Base-by-base conservation (phyloP, 1,140 invertebrate genomes). In the Bilobella aurantiaca region DNA sequence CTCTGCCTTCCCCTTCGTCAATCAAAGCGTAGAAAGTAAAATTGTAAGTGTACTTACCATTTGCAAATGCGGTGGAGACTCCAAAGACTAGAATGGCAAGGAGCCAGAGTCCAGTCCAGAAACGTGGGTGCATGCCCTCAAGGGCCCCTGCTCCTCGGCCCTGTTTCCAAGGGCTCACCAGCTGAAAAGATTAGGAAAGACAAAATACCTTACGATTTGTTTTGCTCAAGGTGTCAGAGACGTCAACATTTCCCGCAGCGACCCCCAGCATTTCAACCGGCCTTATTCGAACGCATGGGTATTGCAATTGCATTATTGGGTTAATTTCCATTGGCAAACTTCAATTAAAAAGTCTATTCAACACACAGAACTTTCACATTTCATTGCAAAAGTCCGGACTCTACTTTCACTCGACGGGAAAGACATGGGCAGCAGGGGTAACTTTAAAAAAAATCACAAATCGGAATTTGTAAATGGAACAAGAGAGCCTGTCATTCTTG, bases 61-160 rank as follows among this genome's bases (percentile, higher is more conserved):
- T 47, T 61, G 69, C 69, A 34, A 63, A 64, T 28, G 70, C 66
- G 16, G 63, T 62, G 63, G 70, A 60, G 61, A 72, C 70, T 28
- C 62, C 70, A 67, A 69, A 69, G 63, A 72, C 62, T 53, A 72
- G 65, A 37, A 69, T 72, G 70, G 70, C 70, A 32, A 72, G 64
- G 61, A 72, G 70, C 70, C 70, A 72, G 37, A 69, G 62, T 67
- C 56, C 62, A 57, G 66, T 30, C 65, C 67, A 72, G 65, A 69
- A 60, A 62, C 67, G 32, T 28, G 70, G 70, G 69, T 67, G 66
- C 70, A 72, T 72, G 70, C 70, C 70, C 67, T 64, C 46, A 62
- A 63, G 66, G 59, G 68, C 58, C 37, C 47, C 63, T 59, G 42
- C 59, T 57, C 66, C 69, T 63, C 62, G 16, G n/a, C 12, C 21